phyloP scores from a whole-genome alignment of 2,113 vertebrate species.

The Drymodes brunneopygia region DNA sequence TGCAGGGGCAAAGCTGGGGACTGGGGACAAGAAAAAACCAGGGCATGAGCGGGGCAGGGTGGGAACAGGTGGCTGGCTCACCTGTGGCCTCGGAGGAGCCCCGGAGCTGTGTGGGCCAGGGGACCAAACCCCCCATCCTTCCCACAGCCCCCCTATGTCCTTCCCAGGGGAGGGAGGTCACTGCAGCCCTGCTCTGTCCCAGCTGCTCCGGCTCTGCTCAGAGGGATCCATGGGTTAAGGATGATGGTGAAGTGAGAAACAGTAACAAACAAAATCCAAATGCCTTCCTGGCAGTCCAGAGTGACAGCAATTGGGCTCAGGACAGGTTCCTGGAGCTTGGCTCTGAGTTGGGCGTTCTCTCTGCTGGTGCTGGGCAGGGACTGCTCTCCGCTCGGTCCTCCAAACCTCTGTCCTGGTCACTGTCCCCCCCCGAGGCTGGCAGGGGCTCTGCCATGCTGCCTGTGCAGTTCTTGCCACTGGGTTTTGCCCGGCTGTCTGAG shows the following conservation, averaged over 20 bases:
- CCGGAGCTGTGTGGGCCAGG: fast-evolving
- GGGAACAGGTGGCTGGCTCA: not conserved
- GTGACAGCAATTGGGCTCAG: not conserved
- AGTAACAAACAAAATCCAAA: not conserved
- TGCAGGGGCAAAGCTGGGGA: not conserved
- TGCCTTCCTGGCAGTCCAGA: not conserved
- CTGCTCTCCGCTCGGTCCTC: not conserved
- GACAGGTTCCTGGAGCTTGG: conserved; percentile 23
- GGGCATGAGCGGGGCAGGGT: fast-evolving
- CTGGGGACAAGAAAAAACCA: not conserved
- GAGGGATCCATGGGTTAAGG: conserved; percentile 41
- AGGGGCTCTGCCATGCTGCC: not conserved
- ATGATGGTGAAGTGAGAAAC: conserved; percentile 38
- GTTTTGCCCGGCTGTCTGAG: not conserved
- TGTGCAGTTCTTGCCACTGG: not conserved
- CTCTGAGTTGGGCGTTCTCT: not conserved
- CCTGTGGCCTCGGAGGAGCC: not conserved
- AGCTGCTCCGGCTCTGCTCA: not conserved
- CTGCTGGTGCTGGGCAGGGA: not conserved
- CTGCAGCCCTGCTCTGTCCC: not conserved
- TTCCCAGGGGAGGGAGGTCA: not conserved
- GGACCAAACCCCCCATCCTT: not conserved
- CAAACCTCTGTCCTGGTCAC: not conserved
- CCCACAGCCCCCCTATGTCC: not conserved
- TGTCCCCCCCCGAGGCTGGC: fast-evolving